A percentile compares a stretch with the other conserved stretches of the same genome.
phyloP scores from a whole-genome alignment of 2,888 invertebrate species.

The Melinaea marsaeus region DNA sequence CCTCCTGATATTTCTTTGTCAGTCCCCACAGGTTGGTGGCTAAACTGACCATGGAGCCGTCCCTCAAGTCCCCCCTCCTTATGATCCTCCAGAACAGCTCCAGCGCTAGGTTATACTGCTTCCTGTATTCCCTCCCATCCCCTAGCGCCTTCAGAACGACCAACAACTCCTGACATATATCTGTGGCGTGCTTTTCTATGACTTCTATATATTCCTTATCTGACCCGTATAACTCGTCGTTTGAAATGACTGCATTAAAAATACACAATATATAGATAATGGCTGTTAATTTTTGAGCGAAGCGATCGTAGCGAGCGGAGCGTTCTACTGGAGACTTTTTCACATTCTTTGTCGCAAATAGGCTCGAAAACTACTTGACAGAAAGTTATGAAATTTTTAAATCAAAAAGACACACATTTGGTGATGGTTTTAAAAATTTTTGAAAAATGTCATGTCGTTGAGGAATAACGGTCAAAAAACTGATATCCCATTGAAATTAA shows the following conservation, averaged over 20 bases:
- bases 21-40: conserved; percentile 90
- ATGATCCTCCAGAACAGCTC: conserved; percentile 85
- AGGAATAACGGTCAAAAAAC: too few relatives aligned
- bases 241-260: conserved; percentile 86
- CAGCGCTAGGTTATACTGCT: conserved; percentile 84
- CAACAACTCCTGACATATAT: conserved; percentile 87
- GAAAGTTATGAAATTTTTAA: too few relatives aligned
- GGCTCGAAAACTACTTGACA: too few relatives aligned
- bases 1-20: conserved; percentile 78
- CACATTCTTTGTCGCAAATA: too few relatives aligned
- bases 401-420: too few relatives aligned
- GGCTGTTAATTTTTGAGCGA: too few relatives aligned
- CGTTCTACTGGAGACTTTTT: too few relatives aligned
- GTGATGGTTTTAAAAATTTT: too few relatives aligned
- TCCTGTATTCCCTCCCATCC: conserved; percentile 79
- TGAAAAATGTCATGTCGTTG: too few relatives aligned
- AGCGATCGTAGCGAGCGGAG: too few relatives aligned
- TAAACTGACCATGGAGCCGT: conserved; percentile 80
- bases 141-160: conserved; percentile 83
- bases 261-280: neutral
- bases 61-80: conserved; percentile 79
- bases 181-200: conserved; percentile 85
- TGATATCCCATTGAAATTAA: too few relatives aligned
- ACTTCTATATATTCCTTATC: conserved; percentile 91
- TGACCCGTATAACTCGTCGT: conserved; percentile 93